Conservation (phyloP, 1,140 invertebrate genomes). For the Mizuhopecten yessoensis region DNA sequence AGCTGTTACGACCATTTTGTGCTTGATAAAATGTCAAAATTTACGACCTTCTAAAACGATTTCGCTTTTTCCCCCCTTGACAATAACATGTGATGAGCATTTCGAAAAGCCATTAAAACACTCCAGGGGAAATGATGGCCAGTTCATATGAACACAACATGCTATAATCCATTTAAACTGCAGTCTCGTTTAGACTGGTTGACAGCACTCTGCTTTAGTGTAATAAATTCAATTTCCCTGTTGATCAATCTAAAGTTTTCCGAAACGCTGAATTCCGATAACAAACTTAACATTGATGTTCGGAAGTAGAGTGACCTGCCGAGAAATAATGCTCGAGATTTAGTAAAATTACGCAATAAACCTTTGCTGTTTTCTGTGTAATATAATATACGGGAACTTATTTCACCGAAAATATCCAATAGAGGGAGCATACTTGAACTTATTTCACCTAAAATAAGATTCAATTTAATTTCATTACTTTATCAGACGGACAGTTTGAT, state of each 20-base stretch:
- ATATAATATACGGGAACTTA: too few species aligned
- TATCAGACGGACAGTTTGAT: too few species aligned
- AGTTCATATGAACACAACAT: not conserved
- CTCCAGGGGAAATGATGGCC: not conserved
- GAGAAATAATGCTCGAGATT: not conserved
- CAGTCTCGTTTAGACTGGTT: not conserved
- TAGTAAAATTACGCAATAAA: not conserved
- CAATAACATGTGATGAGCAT: not conserved
- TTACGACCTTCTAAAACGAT: constrained; percentile 8
- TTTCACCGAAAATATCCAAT: too few species aligned
- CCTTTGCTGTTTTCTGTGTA: too few species aligned
- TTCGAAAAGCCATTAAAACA: not conserved
- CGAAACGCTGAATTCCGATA: not conserved
- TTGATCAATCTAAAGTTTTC: not conserved
- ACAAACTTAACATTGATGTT: constrained; percentile 18
- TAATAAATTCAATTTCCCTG: constrained; percentile 12
- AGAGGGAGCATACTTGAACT: too few species aligned
- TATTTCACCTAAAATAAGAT: too few species aligned
- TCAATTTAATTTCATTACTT: too few species aligned
- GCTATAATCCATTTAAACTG: constrained; percentile 20
- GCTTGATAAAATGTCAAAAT: constrained; percentile 26
- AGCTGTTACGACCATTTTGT: not conserved
- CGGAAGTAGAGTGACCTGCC: not conserved
- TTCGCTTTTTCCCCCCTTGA: not conserved
- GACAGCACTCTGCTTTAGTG: not conserved